Percentiles rank a stretch among this genome's conserved stretches.
phyloP scores from a whole-genome alignment of 1,140 invertebrate genomes.

The Gerris buenoi region DNA sequence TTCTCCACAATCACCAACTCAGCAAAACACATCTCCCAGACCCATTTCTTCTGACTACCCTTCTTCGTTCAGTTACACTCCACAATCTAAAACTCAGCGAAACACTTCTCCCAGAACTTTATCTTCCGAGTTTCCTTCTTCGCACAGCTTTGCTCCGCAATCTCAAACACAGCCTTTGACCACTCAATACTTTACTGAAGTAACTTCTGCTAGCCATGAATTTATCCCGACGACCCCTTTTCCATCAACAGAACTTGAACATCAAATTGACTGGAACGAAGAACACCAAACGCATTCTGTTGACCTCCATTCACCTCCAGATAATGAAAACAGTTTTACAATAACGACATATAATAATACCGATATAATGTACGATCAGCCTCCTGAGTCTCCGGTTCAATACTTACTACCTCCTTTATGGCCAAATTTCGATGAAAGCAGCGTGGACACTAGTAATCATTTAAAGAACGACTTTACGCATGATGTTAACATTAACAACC shows the following conservation, averaged over 20 bases:
- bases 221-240: no score
- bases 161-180: neutral
- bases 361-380: neutral
- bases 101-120: neutral
- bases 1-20: neutral
- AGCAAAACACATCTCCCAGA: neutral
- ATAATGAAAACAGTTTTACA: neutral
- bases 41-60: no score
- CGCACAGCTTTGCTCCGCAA: neutral
- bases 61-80: no score
- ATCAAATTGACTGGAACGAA: neutral
- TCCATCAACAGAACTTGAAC: neutral
- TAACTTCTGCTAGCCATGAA: neutral
- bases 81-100: neutral
- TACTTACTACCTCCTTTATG: constrained; percentile 13
- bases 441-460: neutral
- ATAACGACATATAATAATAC: neutral
- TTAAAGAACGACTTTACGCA: neutral
- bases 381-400: constrained; percentile 5
- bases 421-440: constrained; percentile 6
- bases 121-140: no score
- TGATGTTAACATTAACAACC: no score
- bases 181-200: neutral
- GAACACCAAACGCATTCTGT: neutral
- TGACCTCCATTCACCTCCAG: neutral